Base-by-base conservation (phyloP, 2,113 vertebrate genomes). In the Saguinus midas region DNA sequence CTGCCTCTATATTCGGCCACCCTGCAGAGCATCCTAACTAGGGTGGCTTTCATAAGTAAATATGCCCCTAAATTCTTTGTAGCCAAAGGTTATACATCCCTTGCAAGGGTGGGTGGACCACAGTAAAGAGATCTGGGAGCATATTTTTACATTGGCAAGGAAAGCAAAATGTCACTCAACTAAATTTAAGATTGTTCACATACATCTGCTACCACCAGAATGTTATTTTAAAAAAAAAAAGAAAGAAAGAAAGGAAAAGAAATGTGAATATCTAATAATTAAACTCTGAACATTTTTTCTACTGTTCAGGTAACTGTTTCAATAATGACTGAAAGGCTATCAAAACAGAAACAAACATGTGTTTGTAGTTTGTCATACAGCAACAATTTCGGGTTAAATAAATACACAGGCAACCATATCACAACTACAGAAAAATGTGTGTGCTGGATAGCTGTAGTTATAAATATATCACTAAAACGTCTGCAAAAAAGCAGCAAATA, bases 111-210 rank as follows among this genome's bases (percentile, higher is more conserved):
- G 72, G 32, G 23, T 61, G 52, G 75, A 66, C 21, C 37, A 83
- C 7, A 75, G 27, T 81, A 90, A 55, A 93, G 78, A 95, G 90
- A 91, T 90, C 57, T 82, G n/a, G 61, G 89, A 97, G 85, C 96
- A 96, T 82, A 95, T 97, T 96, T 97, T 97, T 72, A 94, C 48
- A 79, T 27, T 97, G 97, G 94, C 95, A 98, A 98, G 80, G 70
- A 94, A 92, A 91, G 35, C 66, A 97, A 96, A 98, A 97, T 97
- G 97, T 85, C 97, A 98, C 48, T 97, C 92, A 97, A 96, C 97
- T 96, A 96, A 97, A 97, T 93, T 88, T 96, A 97, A 97, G 95
- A 97, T 92, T 61, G 84, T 95, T 97, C 92, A 90, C 58, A 86
- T 78, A 97, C 97, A 98, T 97, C 97, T 98, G 95, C 85, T 96